A percentile compares a stretch with the other conserved stretches of the same genome.
Evolutionary conservation across 2,797 vertebrate species (phyloP).

Genomic region (Scolopax bukidnonensis): DNA sequence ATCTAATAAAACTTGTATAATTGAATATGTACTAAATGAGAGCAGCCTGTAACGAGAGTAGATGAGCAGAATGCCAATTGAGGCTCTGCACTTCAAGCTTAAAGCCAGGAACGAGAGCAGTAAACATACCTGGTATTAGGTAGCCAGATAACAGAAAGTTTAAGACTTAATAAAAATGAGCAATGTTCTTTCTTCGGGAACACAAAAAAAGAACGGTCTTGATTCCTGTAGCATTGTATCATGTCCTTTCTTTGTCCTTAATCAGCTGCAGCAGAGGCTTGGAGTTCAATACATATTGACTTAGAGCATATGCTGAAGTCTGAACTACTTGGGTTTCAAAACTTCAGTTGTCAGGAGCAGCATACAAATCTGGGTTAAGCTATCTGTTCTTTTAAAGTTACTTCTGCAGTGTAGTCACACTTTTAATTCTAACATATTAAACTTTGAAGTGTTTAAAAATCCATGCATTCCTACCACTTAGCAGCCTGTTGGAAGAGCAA

Average conservation of each 20-base stretch:
- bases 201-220: background rate
- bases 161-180: constrained; percentile 63
- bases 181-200: constrained; percentile 25
- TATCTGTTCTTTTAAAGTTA: constrained; percentile 21
- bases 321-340: constrained; percentile 51
- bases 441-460: constrained; percentile 49
- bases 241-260: constrained; percentile 40
- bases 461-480: background rate
- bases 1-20: constrained; percentile 34
- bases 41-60: constrained; percentile 17
- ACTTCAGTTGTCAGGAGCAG: constrained; percentile 19
- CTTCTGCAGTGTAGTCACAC: constrained; percentile 27
- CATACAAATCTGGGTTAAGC: constrained; percentile 53
- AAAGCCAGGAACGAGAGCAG: background rate
- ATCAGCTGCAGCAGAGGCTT: constrained; percentile 44
- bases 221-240: constrained; percentile 1
- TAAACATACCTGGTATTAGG: constrained; percentile 43
- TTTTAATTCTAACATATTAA: constrained; percentile 37
- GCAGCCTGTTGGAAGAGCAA: constrained; percentile 48
- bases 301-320: constrained; percentile 45
- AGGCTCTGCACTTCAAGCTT: background rate
- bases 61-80: background rate
- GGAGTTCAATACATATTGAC: constrained; percentile 61
- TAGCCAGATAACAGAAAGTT: constrained; percentile 39
- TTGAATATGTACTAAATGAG: constrained; percentile 25